Conservation (phyloP, 2,888 invertebrate genomes). For the Apoderus coryli region DNA sequence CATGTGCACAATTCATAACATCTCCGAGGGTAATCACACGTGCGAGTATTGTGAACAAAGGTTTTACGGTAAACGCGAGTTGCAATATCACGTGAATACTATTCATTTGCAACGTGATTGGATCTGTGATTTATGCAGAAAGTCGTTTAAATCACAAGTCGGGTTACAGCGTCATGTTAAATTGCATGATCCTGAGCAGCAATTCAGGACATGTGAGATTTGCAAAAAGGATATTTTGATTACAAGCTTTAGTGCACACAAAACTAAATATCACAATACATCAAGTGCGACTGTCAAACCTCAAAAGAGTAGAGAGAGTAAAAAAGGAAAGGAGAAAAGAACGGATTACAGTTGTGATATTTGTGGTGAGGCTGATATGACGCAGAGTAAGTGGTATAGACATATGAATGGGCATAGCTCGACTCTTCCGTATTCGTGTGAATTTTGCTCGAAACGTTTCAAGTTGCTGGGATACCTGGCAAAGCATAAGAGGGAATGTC, state of each 20-base stretch:
- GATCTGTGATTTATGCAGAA: neutral
- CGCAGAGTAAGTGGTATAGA: too few relatives aligned
- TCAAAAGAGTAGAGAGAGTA: too few relatives aligned
- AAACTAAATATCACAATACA: neutral
- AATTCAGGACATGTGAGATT: neutral
- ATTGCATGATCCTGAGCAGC: conserved; percentile 1
- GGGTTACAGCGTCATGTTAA: neutral
- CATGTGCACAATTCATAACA: conserved; percentile 23
- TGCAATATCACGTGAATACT: conserved; percentile 16
- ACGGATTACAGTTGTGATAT: too few relatives aligned
- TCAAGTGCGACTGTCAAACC: neutral
- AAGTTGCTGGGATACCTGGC: too few relatives aligned
- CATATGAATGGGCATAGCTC: too few relatives aligned
- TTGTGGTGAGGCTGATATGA: too few relatives aligned
- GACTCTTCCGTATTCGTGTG: too few relatives aligned
- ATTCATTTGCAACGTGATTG: too few relatives aligned
- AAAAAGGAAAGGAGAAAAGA: too few relatives aligned
- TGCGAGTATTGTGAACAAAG: conserved; percentile 27
- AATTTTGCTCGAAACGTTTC: too few relatives aligned
- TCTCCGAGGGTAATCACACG: conserved; percentile 37
- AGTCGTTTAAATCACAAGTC: conserved; percentile 12
- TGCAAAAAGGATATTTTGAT: conserved; percentile 1
- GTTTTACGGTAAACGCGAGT: conserved; percentile 16
- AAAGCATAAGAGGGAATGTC: too few relatives aligned
- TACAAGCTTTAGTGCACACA: neutral